These are phyloP conservation scores for Hirudo medicinalis DNA, from an alignment of 1,140 invertebrate species.

Conservation along the genomic window DNA sequence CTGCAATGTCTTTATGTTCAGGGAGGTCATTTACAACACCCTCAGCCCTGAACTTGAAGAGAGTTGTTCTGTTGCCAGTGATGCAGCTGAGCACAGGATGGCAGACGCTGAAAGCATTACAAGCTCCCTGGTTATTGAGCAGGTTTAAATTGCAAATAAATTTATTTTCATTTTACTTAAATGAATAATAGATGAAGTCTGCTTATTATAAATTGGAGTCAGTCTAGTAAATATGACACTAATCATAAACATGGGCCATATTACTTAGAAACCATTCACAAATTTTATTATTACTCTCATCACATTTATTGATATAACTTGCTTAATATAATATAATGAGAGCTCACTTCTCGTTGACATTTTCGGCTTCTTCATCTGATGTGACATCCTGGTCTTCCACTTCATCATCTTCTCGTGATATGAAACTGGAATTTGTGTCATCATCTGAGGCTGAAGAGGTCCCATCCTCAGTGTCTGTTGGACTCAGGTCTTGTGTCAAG, in stretches of 20 bases:
- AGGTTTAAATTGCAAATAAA: too few species aligned
- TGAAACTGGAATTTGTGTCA: neutral
- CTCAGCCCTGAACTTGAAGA: neutral
- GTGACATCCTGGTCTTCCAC: neutral
- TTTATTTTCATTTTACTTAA: neutral
- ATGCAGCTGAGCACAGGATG: too few species aligned
- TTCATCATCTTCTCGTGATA: neutral
- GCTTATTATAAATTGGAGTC: too few species aligned
- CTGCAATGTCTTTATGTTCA: neutral
- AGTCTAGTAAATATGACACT: too few species aligned
- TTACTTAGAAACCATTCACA: neutral
- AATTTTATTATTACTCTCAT: too few species aligned
- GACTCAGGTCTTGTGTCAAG: too few species aligned
- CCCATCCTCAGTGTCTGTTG: neutral
- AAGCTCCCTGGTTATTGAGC: too few species aligned
- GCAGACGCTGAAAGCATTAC: too few species aligned
- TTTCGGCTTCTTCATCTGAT: neutral
- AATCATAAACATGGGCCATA: neutral
- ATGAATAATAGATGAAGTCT: neutral
- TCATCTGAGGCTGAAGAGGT: slow-evolving; percentile 3
- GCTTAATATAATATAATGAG: neutral
- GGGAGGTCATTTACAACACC: neutral
- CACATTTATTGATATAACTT: neutral
- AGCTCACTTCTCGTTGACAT: neutral
- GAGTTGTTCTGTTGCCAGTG: too few species aligned